phyloP scores from a whole-genome alignment of 2,888 invertebrate species.

The Drosophila differens region DNA sequence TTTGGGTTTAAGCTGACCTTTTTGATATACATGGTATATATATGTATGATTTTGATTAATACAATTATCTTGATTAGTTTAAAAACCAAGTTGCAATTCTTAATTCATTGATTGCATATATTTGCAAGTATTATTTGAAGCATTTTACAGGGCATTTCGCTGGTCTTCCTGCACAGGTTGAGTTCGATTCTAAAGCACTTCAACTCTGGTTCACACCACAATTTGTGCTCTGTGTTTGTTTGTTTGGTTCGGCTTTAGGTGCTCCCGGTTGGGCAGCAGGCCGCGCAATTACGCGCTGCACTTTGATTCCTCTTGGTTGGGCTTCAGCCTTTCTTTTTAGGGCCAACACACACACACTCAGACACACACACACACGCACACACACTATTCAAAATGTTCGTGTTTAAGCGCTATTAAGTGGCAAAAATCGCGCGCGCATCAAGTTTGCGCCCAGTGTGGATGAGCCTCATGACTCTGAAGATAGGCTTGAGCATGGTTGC shows the following conservation, averaged over 20 bases:
- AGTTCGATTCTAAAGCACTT: background rate
- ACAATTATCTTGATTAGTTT: background rate
- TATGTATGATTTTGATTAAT: background rate
- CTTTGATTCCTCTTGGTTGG: slow-evolving; percentile 62
- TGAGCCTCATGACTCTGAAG: slow-evolving; percentile 16
- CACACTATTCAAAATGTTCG: slow-evolving; percentile 82
- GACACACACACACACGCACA: background rate
- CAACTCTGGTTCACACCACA: slow-evolving; percentile 73
- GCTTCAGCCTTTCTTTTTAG: slow-evolving; percentile 27
- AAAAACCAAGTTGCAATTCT: background rate
- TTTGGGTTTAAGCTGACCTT: background rate
- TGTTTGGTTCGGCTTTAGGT: slow-evolving; percentile 50
- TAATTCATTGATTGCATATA: background rate
- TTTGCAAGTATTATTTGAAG: background rate
- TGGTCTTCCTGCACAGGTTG: background rate
- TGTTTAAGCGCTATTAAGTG: slow-evolving; percentile 84
- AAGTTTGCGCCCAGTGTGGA: slow-evolving; percentile 46
- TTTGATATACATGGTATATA: background rate
- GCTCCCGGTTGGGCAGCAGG: slow-evolving; percentile 56
- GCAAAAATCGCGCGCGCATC: slow-evolving; percentile 81
- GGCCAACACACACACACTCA: slow-evolving; percentile 6
- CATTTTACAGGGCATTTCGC: slow-evolving; percentile 26
- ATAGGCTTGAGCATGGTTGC: slow-evolving; percentile 1
- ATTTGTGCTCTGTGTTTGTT: slow-evolving; percentile 65
- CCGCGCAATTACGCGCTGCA: slow-evolving; percentile 79